Evolutionary conservation across 2,888 invertebrate genomes (phyloP).

Genomic region (Tethea ocularis): DNA sequence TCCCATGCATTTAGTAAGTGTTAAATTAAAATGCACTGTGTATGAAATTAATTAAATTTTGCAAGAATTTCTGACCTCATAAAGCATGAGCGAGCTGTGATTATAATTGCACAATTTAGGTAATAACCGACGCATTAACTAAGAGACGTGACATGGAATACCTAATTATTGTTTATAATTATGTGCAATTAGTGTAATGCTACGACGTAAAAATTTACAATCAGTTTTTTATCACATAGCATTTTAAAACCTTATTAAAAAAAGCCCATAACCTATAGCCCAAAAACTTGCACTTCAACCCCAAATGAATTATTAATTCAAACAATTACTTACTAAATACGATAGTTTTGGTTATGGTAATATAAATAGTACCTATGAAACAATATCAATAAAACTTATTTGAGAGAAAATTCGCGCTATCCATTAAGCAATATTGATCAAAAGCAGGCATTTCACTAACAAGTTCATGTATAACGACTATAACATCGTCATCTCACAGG

Average conservation of each 20-base stretch:
- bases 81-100: conserved; percentile 2
- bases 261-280: too few relatives aligned
- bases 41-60: not conserved
- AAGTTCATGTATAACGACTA: not conserved
- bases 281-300: too few relatives aligned
- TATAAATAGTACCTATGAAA: too few relatives aligned
- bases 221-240: not conserved
- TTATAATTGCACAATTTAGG: conserved; percentile 7
- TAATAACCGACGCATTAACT: conserved; percentile 6
- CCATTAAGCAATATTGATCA: not conserved
- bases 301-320: too few relatives aligned
- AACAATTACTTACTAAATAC: too few relatives aligned
- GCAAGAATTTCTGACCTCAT: conserved; percentile 4
- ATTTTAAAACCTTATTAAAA: too few relatives aligned
- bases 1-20: not conserved
- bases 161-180: conserved; percentile 8
- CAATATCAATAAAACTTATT: too few relatives aligned
- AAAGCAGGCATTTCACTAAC: not conserved
- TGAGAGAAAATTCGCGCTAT: not conserved
- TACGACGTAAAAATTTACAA: not conserved
- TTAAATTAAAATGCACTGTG: not conserved
- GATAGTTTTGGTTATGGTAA: too few relatives aligned
- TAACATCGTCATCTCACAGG: not conserved
- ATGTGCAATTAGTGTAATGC: not conserved
- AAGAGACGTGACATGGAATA: conserved; percentile 9